phyloP scores from a whole-genome alignment of 2,113 vertebrate genomes.

The Nematolebias whitei region DNA sequence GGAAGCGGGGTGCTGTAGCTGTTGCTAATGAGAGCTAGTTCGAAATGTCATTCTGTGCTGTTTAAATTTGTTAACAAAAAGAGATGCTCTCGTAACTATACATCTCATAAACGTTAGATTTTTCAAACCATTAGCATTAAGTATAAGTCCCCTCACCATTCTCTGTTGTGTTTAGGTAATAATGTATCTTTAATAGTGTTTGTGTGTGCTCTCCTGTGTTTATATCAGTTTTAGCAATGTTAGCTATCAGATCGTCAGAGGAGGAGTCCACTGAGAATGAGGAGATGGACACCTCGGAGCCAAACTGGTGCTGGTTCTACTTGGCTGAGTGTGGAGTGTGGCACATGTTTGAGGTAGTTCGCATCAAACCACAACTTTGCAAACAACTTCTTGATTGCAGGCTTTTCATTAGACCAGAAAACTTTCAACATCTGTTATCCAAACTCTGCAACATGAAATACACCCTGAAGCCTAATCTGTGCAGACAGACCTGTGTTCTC shows the following conservation, averaged over 20 bases:
- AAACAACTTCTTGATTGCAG: background rate
- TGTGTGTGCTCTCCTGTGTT: slow-evolving; percentile 13
- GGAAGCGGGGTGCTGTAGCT: slow-evolving; percentile 29
- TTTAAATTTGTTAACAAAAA: slow-evolving; percentile 28
- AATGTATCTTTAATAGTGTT: slow-evolving; percentile 5
- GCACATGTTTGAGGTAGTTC: slow-evolving; percentile 96
- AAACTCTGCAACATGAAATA: background rate
- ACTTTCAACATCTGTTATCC: no score
- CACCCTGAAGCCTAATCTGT: background rate
- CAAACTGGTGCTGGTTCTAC: slow-evolving; percentile 97
- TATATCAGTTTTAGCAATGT: slow-evolving; percentile 70
- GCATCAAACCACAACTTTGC: background rate
- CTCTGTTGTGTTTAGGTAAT: background rate
- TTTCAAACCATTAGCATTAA: background rate
- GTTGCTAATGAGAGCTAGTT: slow-evolving; percentile 44
- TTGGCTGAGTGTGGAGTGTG: slow-evolving; percentile 95
- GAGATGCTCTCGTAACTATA: slow-evolving; percentile 13
- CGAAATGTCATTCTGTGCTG: slow-evolving; percentile 23
- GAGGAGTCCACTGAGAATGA: slow-evolving; percentile 79
- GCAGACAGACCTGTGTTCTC: no score
- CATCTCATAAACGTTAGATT: slow-evolving; percentile 13
- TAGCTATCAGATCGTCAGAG: slow-evolving; percentile 71
- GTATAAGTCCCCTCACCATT: background rate
- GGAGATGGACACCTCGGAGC: slow-evolving; percentile 94
- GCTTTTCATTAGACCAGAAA: no score